A percentile compares a stretch with the other conserved stretches of the same genome.
Evolutionary conservation across 2,797 vertebrate genomes (phyloP).

Genomic region (Onychomys arenicola): DNA sequence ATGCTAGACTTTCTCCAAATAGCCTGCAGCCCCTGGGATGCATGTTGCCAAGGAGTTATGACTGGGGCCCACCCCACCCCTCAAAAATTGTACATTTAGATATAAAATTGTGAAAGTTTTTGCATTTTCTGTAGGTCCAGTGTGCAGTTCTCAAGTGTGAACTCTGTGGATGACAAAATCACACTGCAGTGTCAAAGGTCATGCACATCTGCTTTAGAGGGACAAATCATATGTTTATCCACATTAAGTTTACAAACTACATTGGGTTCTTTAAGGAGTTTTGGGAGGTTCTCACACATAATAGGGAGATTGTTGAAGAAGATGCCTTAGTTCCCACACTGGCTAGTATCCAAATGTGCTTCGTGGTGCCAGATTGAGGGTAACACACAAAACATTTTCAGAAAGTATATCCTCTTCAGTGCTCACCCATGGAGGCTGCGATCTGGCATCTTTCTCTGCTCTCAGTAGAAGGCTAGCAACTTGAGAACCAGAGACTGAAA

Average conservation of each 20-base stretch:
- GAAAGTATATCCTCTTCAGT: neutral
- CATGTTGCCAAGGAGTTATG: neutral
- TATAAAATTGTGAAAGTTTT: neutral
- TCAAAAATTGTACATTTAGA: neutral
- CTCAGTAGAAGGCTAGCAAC: neutral
- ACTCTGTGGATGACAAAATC: neutral
- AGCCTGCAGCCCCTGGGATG: neutral
- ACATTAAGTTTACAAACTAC: slow-evolving; percentile 45
- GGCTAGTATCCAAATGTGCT: slow-evolving; percentile 66
- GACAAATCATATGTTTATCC: neutral
- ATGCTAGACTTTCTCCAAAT: neutral
- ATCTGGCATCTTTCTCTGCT: neutral
- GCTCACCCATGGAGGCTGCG: neutral
- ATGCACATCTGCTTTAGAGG: neutral
- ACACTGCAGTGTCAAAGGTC: neutral
- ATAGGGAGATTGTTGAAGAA: neutral
- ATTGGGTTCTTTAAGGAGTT: slow-evolving; percentile 12
- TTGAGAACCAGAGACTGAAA: neutral
- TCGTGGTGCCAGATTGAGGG: slow-evolving; percentile 58
- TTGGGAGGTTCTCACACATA: neutral
- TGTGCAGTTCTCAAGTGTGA: neutral
- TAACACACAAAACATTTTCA: neutral
- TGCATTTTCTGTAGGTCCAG: neutral
- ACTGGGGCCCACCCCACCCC: neutral
- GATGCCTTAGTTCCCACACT: slow-evolving; percentile 52